These are phyloP conservation scores for Acromyrmex echinatior DNA, from an alignment of 1,140 invertebrate genomes.

Conservation along the genomic window DNA sequence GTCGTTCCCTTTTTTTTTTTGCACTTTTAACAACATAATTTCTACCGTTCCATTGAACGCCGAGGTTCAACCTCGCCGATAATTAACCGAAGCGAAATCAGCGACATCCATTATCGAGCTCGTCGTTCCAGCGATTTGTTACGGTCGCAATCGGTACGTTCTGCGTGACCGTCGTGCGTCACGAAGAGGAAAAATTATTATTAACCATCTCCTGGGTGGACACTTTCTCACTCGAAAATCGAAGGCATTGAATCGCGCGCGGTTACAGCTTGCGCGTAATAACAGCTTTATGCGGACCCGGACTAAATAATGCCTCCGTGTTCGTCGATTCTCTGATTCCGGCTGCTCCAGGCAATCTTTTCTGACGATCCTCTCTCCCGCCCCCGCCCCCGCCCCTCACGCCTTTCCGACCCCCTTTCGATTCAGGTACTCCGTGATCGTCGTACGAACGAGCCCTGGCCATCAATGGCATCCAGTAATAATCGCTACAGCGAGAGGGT, in stretches of 20 bases:
- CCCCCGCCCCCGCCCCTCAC: not conserved
- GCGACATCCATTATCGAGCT: slow-evolving; percentile 33
- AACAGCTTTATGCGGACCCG: slow-evolving; percentile 45
- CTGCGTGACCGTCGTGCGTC: not conserved
- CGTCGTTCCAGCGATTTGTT: slow-evolving; percentile 17
- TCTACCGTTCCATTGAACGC: not conserved
- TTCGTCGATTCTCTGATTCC: slow-evolving; percentile 51
- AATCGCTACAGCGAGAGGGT: slow-evolving; percentile 15
- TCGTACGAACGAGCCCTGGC: not conserved
- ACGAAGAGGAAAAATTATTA: slow-evolving; percentile 51
- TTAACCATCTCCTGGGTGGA: slow-evolving; percentile 52
- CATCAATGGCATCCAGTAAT: slow-evolving; percentile 21
- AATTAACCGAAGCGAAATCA: slow-evolving; percentile 47
- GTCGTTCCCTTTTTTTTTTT: not conserved
- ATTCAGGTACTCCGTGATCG: slow-evolving; percentile 11
- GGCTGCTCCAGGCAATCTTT: slow-evolving; percentile 30
- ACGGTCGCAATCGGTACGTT: not conserved
- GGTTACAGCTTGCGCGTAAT: slow-evolving; percentile 62
- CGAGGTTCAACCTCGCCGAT: slow-evolving; percentile 3
- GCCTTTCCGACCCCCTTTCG: slow-evolving; percentile 47
- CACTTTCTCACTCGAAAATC: slow-evolving; percentile 60
- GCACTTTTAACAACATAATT: slow-evolving; percentile 8
- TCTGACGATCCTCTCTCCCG: not conserved
- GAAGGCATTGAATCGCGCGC: slow-evolving; percentile 28
- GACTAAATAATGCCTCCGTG: slow-evolving; percentile 32